A percentile compares a stretch with the other conserved stretches of the same genome.
Evolutionary conservation across 2,113 vertebrate species (phyloP).

Genomic region (Aramus guarauna): DNA sequence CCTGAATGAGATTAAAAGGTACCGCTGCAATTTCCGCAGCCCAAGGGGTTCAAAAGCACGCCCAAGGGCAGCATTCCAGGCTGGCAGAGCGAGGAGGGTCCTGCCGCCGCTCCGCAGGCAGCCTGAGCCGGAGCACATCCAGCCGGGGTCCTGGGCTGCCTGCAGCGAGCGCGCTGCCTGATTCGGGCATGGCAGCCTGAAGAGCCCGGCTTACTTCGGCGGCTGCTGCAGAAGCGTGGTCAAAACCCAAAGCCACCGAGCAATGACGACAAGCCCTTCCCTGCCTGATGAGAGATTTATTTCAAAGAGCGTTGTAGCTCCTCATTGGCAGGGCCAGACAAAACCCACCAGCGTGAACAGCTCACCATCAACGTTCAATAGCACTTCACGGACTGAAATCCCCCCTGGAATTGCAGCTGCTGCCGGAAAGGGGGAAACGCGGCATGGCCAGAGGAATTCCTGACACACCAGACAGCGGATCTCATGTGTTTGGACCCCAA

Average conservation of each 20-base stretch:
- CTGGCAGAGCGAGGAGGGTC: not conserved
- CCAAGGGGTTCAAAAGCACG: not conserved
- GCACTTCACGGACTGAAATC: not conserved
- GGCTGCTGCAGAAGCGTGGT: not conserved
- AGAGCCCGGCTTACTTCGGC: not conserved
- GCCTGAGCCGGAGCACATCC: not conserved
- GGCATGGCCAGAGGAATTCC: rapidly evolving
- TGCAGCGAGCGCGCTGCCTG: too few relatives aligned
- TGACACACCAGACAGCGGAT: not conserved
- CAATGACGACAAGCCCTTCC: not conserved
- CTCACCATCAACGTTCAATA: rapidly evolving
- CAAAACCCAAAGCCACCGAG: not conserved
- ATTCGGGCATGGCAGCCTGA: too few relatives aligned
- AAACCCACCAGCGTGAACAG: not conserved
- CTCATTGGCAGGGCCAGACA: not conserved
- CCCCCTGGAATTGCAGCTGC: not conserved
- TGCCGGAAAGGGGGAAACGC: not conserved
- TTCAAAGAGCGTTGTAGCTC: not conserved
- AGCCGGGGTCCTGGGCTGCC: not conserved
- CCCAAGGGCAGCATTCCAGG: too few relatives aligned
- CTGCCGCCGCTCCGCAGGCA: not conserved
- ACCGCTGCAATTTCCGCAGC: too few relatives aligned
- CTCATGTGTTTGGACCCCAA: not conserved
- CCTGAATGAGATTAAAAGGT: not conserved
- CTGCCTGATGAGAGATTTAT: not conserved